Base-by-base conservation (phyloP, 2,888 invertebrate species). In the Drosophila merina region DNA sequence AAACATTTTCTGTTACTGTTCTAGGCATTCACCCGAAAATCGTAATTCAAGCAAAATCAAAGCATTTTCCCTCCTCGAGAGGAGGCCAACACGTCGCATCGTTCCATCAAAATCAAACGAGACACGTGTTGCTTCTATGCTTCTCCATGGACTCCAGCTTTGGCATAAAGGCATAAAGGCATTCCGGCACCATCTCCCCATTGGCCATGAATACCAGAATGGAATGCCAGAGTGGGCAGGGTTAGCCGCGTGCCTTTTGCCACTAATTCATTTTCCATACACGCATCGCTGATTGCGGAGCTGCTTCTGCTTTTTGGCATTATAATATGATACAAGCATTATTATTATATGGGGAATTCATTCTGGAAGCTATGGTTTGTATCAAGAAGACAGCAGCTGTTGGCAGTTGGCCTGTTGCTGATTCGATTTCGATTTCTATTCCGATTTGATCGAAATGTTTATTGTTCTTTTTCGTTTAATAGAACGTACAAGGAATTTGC, bases 211-310 rank as follows among this genome's bases (percentile, higher is more conserved):
- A 71, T 72, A 72, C 20, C 20, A 20, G 20, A 20, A 20, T 30
- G 48, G 48, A 71, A 71, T 72, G 55, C 14, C 55, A 51, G 38
- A 30, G 14, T 14, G 14, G 14, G n/a, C 31, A 31, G 28, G 57
- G 48, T 44, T 31, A 55, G 57, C 57, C 52, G 81, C 84, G 77
- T 83, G 78, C 45, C 44, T 48, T 60, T 73, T 31, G 51, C 47
- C 12, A 57, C 59, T 78, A 72, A 82, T 86, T 86, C 66, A 67
- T 67, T 77, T 74, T 67, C 64, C 57, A 69, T 55, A 77, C 86
- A 86, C 86, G 86, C 87, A 66, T 60, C 67, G 59, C 14, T 45
- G 67, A 66, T 51, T 66, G 66, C 62, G 40, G 48, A 36, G 74
- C 74, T 72, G 38, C 70, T 49, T 38, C 51, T 71, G 68, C 44